Evolutionary conservation across 2,113 vertebrate species (phyloP), one percentile per base, ranked within the genome.

Genomic region (Labeo catla): DNA sequence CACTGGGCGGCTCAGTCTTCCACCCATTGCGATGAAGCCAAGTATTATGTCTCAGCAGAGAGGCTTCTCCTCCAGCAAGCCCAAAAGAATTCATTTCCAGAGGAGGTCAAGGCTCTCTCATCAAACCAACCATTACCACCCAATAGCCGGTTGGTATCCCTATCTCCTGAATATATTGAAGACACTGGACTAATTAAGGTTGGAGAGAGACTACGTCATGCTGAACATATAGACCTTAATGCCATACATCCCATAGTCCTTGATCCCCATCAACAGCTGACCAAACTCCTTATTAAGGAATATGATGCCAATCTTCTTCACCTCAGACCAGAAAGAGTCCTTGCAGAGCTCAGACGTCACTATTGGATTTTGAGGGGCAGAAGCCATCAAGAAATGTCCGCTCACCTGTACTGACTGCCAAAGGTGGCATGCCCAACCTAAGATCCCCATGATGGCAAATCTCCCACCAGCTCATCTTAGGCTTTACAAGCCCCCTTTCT

Each of bases 241-340:
- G 21, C 43, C 2, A 21, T 74, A 19, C 72, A 49, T 74, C 43
- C 43, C 9, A 23, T 39, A 65, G 84, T 85, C 8, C 47, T 85
- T 3, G 47, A 85, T 39, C 15, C 76, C 11, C 9, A 7, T 36
- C 84, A 80, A 4, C 45, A 78, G 12, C 1, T 79, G 6, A 57
- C 76, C 1, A 34, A 57, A 34, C 76, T 86, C 15, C 49, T 86
- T n/a, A 80, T 81, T 16, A 57, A 78, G n/a, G 72, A 85, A 63
- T 21, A 39, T n/a, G 63, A 15, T 52, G n/a, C 36, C 10, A 23
- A 21, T 11, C 61, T 68, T 0, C 6, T n/a, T 8, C 84, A 86
- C 47, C 63, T 76, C 1, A 49, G 74, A 2, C 21, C 63, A 9
- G 76, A 70, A 34, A 21, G 36, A 21, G 19, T 47, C 8, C 66